These are phyloP conservation scores for Aspiorhynchus laticeps DNA, from an alignment of 2,113 vertebrate species.

Conservation along the genomic window DNA sequence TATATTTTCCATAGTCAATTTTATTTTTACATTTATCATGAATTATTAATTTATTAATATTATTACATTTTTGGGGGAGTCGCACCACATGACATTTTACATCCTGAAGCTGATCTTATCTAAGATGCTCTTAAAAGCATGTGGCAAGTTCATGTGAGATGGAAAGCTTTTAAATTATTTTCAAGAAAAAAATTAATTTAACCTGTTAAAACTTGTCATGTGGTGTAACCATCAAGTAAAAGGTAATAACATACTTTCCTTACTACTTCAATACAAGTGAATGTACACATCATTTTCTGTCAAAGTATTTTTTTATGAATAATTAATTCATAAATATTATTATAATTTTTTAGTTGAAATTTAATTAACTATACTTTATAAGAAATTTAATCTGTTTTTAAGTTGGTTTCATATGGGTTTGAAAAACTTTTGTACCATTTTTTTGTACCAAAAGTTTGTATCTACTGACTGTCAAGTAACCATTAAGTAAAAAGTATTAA, in stretches of 20 bases:
- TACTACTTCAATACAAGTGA: neutral
- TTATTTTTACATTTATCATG: neutral
- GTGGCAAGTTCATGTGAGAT: neutral
- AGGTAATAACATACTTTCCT: neutral
- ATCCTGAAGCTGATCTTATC: neutral
- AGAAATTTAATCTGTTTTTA: neutral
- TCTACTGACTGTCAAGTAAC: neutral
- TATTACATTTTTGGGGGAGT: neutral
- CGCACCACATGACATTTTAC: neutral
- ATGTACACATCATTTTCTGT: neutral
- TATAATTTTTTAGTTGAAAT: too few relatives aligned
- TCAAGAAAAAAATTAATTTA: neutral
- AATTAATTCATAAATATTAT: neutral
- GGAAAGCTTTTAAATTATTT: neutral
- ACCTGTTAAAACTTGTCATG: neutral
- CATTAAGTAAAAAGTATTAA: neutral
- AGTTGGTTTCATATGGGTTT: neutral
- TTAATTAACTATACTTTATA: too few relatives aligned
- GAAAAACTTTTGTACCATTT: neutral
- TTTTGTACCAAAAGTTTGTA: neutral
- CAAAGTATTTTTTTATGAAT: neutral
- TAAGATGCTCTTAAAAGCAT: neutral
- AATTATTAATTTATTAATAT: neutral
- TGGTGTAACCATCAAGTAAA: neutral
- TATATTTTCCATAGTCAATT: neutral